phyloP scores from a whole-genome alignment of 2,888 invertebrate genomes.

The Cyrtodaria siliqua region DNA sequence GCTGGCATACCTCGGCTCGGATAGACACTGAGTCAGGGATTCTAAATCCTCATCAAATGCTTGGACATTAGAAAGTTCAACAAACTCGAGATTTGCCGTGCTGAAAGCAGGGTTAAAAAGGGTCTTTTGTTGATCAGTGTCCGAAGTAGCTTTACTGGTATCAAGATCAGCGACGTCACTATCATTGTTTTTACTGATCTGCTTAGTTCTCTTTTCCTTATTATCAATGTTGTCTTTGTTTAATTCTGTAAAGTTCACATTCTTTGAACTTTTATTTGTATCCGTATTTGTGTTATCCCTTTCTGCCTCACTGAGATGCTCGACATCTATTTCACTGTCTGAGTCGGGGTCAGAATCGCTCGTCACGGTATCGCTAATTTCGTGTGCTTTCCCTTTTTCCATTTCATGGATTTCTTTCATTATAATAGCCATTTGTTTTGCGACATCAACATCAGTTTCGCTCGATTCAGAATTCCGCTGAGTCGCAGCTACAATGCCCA shows the following conservation, averaged over 20 bases:
- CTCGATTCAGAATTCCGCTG: no score
- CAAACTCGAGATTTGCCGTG: constrained; percentile 35
- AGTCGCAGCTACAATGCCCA: no score
- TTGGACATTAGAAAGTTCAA: constrained; percentile 43
- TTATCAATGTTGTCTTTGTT: no score
- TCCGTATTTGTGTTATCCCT: no score
- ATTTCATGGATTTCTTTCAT: not conserved
- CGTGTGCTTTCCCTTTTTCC: not conserved
- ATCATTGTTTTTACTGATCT: not conserved
- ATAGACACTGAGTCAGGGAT: constrained; percentile 12
- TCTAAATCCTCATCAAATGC: constrained; percentile 55
- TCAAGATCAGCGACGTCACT: not conserved
- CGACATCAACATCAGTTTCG: not conserved
- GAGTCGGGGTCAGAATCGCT: constrained; percentile 50
- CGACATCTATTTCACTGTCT: constrained; percentile 23
- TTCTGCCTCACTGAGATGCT: not conserved
- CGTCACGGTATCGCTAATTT: constrained; percentile 16
- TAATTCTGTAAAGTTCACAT: no score
- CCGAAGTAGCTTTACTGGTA: not conserved
- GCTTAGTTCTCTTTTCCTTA: no score
- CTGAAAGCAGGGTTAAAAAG: not conserved
- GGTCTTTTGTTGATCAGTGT: not conserved
- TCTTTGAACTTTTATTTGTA: no score
- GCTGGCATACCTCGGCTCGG: not conserved
- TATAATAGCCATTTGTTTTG: not conserved